A percentile compares a stretch with the other conserved stretches of the same genome.
These are phyloP conservation scores for Oreocharis arfaki DNA, from an alignment of 2,113 vertebrate species.

Conservation along the genomic window DNA sequence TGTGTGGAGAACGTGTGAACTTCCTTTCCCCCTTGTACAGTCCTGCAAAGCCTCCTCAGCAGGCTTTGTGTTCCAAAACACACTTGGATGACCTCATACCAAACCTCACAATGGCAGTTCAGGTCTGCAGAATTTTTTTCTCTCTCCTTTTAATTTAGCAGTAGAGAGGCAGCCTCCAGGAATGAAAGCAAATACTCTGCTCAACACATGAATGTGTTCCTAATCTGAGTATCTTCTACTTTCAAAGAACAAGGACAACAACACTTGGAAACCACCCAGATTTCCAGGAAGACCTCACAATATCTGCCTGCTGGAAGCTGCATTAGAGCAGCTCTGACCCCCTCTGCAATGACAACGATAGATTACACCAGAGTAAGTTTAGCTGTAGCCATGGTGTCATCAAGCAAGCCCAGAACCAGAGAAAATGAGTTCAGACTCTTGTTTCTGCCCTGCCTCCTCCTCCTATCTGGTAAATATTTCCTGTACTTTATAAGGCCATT, in stretches of 20 bases:
- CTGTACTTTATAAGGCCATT: neutral
- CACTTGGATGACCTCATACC: neutral
- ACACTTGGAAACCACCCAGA: neutral
- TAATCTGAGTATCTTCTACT: neutral
- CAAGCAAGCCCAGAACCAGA: neutral
- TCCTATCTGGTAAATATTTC: neutral
- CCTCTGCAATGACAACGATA: neutral
- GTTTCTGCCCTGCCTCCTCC: neutral
- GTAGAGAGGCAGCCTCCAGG: neutral
- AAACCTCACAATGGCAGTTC: neutral
- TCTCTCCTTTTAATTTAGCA: neutral
- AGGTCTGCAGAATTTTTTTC: neutral
- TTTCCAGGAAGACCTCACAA: neutral
- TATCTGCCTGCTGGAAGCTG: neutral
- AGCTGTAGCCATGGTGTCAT: neutral
- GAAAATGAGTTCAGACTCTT: neutral
- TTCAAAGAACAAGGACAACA: neutral
- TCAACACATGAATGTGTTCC: neutral
- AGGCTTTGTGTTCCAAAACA: neutral
- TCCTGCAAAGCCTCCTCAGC: neutral
- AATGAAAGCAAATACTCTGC: neutral
- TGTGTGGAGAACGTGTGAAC: fast-evolving
- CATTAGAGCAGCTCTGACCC: neutral
- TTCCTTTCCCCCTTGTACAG: neutral
- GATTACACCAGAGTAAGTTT: neutral